phyloP scores from a whole-genome alignment of 2,888 invertebrate species.

The Pheosia tremula region DNA sequence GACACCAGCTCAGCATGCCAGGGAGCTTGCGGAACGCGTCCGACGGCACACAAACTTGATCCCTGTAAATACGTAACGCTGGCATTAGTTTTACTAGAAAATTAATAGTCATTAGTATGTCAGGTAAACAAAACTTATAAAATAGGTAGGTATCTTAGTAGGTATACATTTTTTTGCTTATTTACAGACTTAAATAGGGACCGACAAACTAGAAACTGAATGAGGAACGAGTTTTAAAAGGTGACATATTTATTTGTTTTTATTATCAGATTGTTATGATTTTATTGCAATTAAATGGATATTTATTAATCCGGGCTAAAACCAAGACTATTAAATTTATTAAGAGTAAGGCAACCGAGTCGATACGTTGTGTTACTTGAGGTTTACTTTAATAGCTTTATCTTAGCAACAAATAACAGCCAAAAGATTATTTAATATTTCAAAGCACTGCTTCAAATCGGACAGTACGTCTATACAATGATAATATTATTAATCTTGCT shows the following conservation, averaged over 20 bases:
- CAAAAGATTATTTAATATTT: not conserved
- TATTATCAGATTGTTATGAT: not conserved
- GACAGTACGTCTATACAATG: not conserved
- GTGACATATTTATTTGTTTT: not conserved
- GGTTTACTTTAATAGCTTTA: not conserved
- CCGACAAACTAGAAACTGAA: conserved; percentile 12
- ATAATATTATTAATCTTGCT: conserved; percentile 13
- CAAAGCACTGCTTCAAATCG: not conserved
- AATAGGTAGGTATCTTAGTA: not conserved
- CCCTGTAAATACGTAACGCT: conserved; percentile 73
- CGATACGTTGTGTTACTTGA: too few relatives aligned
- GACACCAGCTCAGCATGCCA: conserved; percentile 93
- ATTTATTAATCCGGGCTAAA: too few relatives aligned
- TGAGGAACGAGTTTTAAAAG: conserved; percentile 16
- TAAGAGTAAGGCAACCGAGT: too few relatives aligned
- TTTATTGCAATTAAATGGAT: not conserved
- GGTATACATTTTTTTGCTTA: conserved; percentile 5
- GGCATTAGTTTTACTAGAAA: conserved; percentile 14
- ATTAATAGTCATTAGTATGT: not conserved
- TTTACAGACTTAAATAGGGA: conserved; percentile 14
- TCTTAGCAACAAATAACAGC: not conserved
- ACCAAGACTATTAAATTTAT: too few relatives aligned
- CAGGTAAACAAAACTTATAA: not conserved
- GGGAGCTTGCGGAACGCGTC: conserved; percentile 87
- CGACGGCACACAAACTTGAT: conserved; percentile 91